A percentile compares a stretch with the other conserved stretches of the same genome.
Conservation (phyloP, 2,113 vertebrate genomes). For the Tricholaema leucomelas region DNA sequence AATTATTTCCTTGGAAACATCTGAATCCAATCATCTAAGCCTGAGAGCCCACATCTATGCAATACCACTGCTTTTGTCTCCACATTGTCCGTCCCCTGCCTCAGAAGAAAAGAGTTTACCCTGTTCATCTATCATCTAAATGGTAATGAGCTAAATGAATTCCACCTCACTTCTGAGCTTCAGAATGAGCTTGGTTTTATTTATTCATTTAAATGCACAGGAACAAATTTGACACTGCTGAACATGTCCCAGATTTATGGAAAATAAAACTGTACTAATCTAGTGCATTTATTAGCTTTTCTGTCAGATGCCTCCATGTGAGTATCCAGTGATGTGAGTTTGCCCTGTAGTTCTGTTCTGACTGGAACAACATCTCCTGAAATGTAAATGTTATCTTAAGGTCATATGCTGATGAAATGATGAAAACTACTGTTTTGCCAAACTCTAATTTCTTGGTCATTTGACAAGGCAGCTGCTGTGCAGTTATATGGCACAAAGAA, state of each 20-base stretch:
- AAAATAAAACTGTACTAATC: slow-evolving; percentile 64
- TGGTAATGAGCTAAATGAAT: slow-evolving; percentile 64
- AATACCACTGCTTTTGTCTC: neutral
- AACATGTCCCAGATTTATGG: slow-evolving; percentile 52
- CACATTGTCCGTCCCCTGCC: neutral
- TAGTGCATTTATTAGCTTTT: slow-evolving; percentile 46
- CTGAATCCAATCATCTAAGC: slow-evolving; percentile 48
- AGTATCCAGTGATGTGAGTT: slow-evolving; percentile 31
- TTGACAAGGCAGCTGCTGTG: slow-evolving; percentile 63
- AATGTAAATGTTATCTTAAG: slow-evolving; percentile 71
- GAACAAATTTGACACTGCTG: slow-evolving; percentile 42
- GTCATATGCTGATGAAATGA: slow-evolving; percentile 73
- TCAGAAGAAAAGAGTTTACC: slow-evolving; percentile 44
- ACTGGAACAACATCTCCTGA: slow-evolving; percentile 50
- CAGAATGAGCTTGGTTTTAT: slow-evolving; percentile 35
- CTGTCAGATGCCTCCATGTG: neutral
- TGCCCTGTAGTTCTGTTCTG: slow-evolving; percentile 41
- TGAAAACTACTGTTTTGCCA: slow-evolving; percentile 63
- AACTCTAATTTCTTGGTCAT: slow-evolving; percentile 59
- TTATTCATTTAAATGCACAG: slow-evolving; percentile 50
- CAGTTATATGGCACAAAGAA: slow-evolving; percentile 17
- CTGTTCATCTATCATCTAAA: slow-evolving; percentile 58
- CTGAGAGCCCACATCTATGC: neutral
- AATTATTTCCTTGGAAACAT: slow-evolving; percentile 48
- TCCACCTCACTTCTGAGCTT: slow-evolving; percentile 55